Evolutionary conservation across 30 jellyfish, hydroid and myxozoan genomes (phyloP).

Genomic region (Hydractinia echinata): DNA sequence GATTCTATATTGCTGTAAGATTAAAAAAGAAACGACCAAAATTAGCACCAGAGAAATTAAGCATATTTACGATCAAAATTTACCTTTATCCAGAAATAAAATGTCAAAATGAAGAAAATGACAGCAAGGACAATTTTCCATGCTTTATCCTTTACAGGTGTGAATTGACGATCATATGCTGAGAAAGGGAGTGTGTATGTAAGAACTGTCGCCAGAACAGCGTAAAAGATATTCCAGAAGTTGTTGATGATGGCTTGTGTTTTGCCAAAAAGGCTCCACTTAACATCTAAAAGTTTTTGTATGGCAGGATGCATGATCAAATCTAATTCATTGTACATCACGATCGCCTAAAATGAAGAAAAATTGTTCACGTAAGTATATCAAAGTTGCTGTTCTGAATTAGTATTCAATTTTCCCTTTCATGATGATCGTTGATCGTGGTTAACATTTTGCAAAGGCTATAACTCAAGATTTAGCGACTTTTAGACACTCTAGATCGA

Average conservation of each 20-base stretch:
- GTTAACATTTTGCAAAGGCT: too few relatives aligned
- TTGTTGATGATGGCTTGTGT: constrained; percentile 37
- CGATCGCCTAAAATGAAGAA: constrained; percentile 60
- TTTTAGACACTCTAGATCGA: too few relatives aligned
- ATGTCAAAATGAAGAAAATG: constrained; percentile 26
- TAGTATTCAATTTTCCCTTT: too few relatives aligned
- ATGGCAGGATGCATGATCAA: constrained; percentile 82
- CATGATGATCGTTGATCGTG: too few relatives aligned
- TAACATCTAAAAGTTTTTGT: constrained; percentile 59
- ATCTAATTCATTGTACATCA: constrained; percentile 62
- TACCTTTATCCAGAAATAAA: constrained; percentile 33
- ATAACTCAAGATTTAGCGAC: too few relatives aligned
- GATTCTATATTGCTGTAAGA: too few relatives aligned
- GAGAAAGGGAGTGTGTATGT: constrained; percentile 47
- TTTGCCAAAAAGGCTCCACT: constrained; percentile 77
- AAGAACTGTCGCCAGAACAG: constrained; percentile 59
- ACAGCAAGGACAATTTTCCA: constrained; percentile 52
- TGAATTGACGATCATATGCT: constrained; percentile 48
- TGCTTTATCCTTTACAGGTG: constrained; percentile 52
- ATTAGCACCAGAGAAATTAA: too few relatives aligned
- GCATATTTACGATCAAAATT: too few relatives aligned
- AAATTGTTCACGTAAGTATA: neutral
- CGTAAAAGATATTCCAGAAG: constrained; percentile 46
- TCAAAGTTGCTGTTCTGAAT: neutral
- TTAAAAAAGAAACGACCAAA: too few relatives aligned